Conservation (phyloP, 2,888 invertebrate genomes). For the Notodonta ziczac region DNA sequence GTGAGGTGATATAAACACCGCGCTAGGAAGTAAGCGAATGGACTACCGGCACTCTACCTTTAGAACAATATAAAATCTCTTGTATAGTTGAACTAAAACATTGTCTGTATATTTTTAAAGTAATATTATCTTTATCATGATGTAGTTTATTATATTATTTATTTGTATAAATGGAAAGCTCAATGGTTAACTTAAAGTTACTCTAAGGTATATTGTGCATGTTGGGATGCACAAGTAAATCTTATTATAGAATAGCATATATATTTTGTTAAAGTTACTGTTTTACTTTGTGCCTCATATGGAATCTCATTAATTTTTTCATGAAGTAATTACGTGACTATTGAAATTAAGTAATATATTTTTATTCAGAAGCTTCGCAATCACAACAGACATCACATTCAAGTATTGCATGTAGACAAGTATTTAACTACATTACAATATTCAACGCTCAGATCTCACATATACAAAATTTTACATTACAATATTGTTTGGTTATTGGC, state of each 20-base stretch:
- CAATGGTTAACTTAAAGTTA: slow-evolving; percentile 82
- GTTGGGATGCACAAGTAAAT: slow-evolving; percentile 73
- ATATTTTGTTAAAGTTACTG: slow-evolving; percentile 75
- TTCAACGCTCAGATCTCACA: background rate
- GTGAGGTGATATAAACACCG: slow-evolving; percentile 91
- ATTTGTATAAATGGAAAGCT: slow-evolving; percentile 83
- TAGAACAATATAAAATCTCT: slow-evolving; percentile 52
- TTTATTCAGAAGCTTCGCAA: slow-evolving; percentile 45
- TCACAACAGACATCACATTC: slow-evolving; percentile 58
- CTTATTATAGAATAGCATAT: slow-evolving; percentile 62
- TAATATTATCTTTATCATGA: slow-evolving; percentile 55
- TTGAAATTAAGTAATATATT: slow-evolving; percentile 33
- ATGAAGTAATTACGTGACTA: slow-evolving; percentile 43
- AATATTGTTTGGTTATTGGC: background rate
- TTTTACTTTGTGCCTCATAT: slow-evolving; percentile 77
- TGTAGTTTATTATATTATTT: slow-evolving; percentile 73
- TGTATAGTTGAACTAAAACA: slow-evolving; percentile 53
- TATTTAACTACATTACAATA: slow-evolving; percentile 1
- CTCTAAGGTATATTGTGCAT: slow-evolving; percentile 75
- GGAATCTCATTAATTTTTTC: slow-evolving; percentile 75
- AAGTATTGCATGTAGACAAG: slow-evolving; percentile 5
- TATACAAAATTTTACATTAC: background rate
- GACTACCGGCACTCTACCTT: slow-evolving; percentile 14
- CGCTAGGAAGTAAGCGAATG: slow-evolving; percentile 18
- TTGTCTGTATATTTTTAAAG: slow-evolving; percentile 66